Base-by-base conservation (phyloP, 2,797 vertebrate genomes). In the Epinephelus malabaricus region DNA sequence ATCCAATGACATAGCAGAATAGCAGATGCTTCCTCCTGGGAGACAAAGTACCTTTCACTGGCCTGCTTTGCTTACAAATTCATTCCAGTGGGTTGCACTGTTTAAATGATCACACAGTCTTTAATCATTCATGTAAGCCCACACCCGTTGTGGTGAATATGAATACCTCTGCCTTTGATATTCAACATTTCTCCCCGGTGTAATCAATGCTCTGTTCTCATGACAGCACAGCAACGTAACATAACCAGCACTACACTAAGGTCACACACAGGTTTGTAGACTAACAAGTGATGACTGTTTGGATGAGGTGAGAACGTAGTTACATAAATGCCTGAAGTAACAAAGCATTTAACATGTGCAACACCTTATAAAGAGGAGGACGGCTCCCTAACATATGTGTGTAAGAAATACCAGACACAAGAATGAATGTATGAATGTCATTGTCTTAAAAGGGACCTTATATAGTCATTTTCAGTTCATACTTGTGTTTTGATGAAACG, bases 21-120 rank as follows among this genome's bases (percentile, higher is more conserved):
- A 84, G 69, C 76, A 83, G 83, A 84, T 78, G 67, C 69, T 80
- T 86, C 61, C 73, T 76, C 64, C 58, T n/a, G 3, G 17, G 45
- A 83, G 73, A 76, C 74, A 47, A 47, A 83, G 75, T 53, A 86
- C 58, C 74, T 89, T 85, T 86, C 70, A 79, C 63, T 73, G 5
- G 61, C 43, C 47, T 68, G 73, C 23, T 60, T 79, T 71, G 63
- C 72, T 76, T 77, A 58, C 71, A 77, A 72, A 61, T 59, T 82
- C 51, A 58, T 55, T 82, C 38, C 70, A 73, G 43, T 34, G 55
- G 69, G 72, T 34, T 60, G 58, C 55, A 63, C 68, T 82, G 78
- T 88, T 88, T 76, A 86, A 85, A 86, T 86, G 81, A 76, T 78
- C 73, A 64, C 74, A 69, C 18, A 51, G 70, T 78, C 81, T 83